Base-by-base conservation (phyloP, 2,797 vertebrate species). In the Chloroceryle amazona region DNA sequence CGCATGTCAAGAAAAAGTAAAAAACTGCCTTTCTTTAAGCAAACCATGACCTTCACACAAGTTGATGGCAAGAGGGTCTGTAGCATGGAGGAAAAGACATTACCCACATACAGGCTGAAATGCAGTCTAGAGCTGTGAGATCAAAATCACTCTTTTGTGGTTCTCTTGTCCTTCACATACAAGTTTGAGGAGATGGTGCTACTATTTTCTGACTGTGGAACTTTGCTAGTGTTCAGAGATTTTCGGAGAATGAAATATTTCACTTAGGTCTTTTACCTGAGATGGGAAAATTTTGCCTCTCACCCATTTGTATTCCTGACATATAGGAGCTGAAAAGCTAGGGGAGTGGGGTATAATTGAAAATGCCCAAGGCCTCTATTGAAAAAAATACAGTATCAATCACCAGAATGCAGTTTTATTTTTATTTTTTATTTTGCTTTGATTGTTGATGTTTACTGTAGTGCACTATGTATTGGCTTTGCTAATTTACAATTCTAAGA, bases 341-440 rank as follows among this genome's bases (percentile, higher is more conserved):
- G 22, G n/a, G 26, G 37, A 80, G 37, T 74, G 61, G 89, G 35
- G 14, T 84, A 25, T 96, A 92, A 96, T 31, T 89, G 72, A 94
- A 95, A 85, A 17, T 61, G 86, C 81, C 66, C 33, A n/a, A 90
- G 70, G 83, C 22, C 5, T 82, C 31, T 54, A 21, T 87, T 70
- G 66, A 85, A 95, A 86, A 94, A 92, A 75, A 76, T 90, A 66
- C 67, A 49, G 47, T 84, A 96, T 93, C 73, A 94, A 60, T 93
- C 80, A 95, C 44, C 35, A 90, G 18, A 84, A 93, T 66, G n/a
- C 21, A 58, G 6, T 11, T 61, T 23, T 6, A 7, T 55, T 67
- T 51, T 31, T 49, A 23, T 41, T 75, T 29, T n/a, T 52, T 39
- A 51, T 71, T 78, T 86, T 52, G 10, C 17, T 95, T 91, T 84